Conservation (phyloP, 2,888 invertebrate genomes). For the Cyrtodaria siliqua region DNA sequence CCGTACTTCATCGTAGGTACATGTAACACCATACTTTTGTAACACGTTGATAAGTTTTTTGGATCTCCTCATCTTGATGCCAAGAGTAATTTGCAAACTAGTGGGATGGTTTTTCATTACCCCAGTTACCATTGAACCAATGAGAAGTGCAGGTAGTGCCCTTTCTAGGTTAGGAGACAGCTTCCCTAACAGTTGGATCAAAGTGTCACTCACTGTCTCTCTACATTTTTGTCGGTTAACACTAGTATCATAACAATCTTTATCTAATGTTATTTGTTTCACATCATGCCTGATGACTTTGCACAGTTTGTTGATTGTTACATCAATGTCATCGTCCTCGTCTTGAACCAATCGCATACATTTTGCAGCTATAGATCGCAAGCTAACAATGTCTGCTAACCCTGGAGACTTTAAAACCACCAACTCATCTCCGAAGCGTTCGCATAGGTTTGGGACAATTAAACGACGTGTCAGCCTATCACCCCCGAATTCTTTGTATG, state of each 20-base stretch:
- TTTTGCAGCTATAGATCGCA: neutral
- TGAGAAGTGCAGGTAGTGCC: neutral
- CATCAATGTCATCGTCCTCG: neutral
- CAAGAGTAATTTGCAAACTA: neutral
- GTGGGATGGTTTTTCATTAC: neutral
- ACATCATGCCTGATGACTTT: neutral
- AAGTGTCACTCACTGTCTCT: neutral
- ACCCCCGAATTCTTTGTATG: neutral
- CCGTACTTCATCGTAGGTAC: constrained; percentile 14
- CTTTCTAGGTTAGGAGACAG: neutral
- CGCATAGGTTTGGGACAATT: neutral
- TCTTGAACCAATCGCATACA: neutral
- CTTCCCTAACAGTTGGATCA: neutral
- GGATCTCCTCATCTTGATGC: neutral
- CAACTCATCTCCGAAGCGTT: neutral
- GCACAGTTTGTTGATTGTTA: neutral
- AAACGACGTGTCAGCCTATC: neutral
- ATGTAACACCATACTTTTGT: constrained; percentile 7
- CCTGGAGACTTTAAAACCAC: neutral
- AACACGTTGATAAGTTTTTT: neutral
- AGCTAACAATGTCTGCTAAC: neutral
- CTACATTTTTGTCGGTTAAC: neutral
- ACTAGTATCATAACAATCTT: neutral
- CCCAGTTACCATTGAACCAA: no score
- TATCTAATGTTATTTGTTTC: neutral